A percentile compares a stretch with the other conserved stretches of the same genome.
Conservation (phyloP, 2,797 vertebrate genomes). For the Amblyraja radiata region DNA sequence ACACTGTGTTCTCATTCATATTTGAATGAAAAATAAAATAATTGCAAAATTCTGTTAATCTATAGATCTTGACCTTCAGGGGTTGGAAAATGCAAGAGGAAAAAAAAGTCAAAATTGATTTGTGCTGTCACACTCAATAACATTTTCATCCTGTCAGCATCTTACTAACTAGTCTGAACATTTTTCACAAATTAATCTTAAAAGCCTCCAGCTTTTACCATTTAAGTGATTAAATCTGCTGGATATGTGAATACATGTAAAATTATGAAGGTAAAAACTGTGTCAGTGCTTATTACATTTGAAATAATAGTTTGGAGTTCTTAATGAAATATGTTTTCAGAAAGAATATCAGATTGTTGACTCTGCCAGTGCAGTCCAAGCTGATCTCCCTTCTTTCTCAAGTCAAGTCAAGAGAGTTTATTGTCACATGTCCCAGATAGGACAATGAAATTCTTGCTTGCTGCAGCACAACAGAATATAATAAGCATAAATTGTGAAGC, state of each 20-base stretch:
- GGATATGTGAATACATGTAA: slow-evolving; percentile 15
- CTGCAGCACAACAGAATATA: no score
- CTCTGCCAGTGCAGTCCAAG: neutral
- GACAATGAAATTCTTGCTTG: no score
- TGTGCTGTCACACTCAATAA: slow-evolving; percentile 23
- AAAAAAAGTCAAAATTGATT: slow-evolving; percentile 13
- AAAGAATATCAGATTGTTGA: neutral
- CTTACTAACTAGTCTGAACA: slow-evolving; percentile 1
- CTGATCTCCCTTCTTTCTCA: neutral
- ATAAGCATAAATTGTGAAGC: neutral
- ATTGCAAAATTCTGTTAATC: slow-evolving; percentile 12
- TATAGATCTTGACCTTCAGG: slow-evolving; percentile 15
- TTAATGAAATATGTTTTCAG: neutral
- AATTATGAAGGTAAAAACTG: neutral
- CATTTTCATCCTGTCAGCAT: slow-evolving; percentile 10
- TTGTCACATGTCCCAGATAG: no score
- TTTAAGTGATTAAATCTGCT: slow-evolving; percentile 13
- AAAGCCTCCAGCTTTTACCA: slow-evolving; percentile 21
- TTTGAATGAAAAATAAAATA: slow-evolving; percentile 28
- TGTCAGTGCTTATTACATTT: slow-evolving; percentile 20
- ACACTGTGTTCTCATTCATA: slow-evolving; percentile 17
- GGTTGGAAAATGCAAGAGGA: slow-evolving; percentile 1
- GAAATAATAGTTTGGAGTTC: neutral
- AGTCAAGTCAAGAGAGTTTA: no score
- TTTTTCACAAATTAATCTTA: slow-evolving; percentile 34